Percentiles rank a stretch among this genome's conserved stretches.
Evolutionary conservation across 2,888 invertebrate genomes (phyloP).

Genomic region (Xanthostigma xanthostigma): DNA sequence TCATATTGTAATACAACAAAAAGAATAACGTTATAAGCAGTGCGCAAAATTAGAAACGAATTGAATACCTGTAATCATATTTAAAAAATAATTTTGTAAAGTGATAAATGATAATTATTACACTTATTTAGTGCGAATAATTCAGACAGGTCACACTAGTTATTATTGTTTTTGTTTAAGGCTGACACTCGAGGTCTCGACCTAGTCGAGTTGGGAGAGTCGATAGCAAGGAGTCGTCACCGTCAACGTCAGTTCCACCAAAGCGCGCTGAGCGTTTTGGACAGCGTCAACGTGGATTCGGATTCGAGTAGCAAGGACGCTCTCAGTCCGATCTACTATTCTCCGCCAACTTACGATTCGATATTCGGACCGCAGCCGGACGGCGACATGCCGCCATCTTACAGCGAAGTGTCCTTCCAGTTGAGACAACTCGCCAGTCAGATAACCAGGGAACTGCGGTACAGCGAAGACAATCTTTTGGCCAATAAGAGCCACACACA

Average conservation of each 20-base stretch:
- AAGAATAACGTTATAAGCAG: too few relatives aligned
- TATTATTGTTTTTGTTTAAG: too few relatives aligned
- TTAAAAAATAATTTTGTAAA: too few relatives aligned
- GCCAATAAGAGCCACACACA: neutral
- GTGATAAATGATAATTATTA: too few relatives aligned
- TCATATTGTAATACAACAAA: too few relatives aligned
- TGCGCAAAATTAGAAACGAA: too few relatives aligned
- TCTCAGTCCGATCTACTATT: constrained; percentile 16
- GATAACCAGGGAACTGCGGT: constrained; percentile 1
- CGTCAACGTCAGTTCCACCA: neutral
- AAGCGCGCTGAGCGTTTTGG: neutral
- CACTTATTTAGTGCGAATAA: too few relatives aligned
- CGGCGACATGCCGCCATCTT: constrained; percentile 25
- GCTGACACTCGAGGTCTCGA: constrained; percentile 5
- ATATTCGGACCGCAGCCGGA: constrained; percentile 27
- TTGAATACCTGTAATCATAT: too few relatives aligned
- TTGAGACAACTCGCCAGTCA: constrained; percentile 5
- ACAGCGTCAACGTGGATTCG: constrained; percentile 23
- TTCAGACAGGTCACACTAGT: too few relatives aligned
- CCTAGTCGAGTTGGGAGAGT: constrained; percentile 2
- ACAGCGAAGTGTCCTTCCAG: constrained; percentile 25
- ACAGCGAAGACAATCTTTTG: neutral
- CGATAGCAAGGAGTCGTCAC: neutral
- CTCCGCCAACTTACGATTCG: constrained; percentile 37
- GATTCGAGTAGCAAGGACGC: constrained; percentile 29